Evolutionary conservation across 2,888 invertebrate species (phyloP).

Genomic region (Campoplex capitator): DNA sequence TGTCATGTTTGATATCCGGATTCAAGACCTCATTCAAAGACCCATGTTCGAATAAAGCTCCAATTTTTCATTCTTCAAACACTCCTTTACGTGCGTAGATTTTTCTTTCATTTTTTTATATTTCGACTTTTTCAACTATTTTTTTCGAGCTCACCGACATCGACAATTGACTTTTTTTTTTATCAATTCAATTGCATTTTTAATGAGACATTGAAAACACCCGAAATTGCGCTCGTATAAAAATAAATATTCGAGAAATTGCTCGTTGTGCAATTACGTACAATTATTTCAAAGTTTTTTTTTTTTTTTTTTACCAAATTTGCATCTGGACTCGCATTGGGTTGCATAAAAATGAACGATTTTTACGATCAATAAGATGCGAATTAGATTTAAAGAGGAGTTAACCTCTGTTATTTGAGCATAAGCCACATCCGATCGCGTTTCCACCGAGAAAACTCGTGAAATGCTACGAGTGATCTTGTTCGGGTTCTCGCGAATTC

Average conservation of each 20-base stretch:
- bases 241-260: neutral
- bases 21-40: constrained; percentile 1
- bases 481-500: constrained; percentile 51
- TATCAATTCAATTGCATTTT: neutral
- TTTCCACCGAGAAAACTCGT: constrained; percentile 13
- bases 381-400: neutral
- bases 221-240: too few species aligned
- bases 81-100: neutral
- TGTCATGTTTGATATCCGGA: constrained; percentile 13
- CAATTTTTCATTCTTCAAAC: neutral
- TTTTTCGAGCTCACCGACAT: neutral
- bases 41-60: neutral
- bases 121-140: neutral
- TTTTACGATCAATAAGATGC: neutral
- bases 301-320: neutral
- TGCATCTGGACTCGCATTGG: too few species aligned
- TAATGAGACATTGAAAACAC: too few species aligned
- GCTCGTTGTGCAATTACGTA: neutral
- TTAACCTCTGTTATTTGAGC: neutral
- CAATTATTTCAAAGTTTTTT: neutral
- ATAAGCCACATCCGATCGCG: neutral
- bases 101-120: neutral
- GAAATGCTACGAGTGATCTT: constrained; percentile 50
- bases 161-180: neutral
- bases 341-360: neutral